phyloP scores from a whole-genome alignment of 2,113 vertebrate species.

The Mastomys coucha region DNA sequence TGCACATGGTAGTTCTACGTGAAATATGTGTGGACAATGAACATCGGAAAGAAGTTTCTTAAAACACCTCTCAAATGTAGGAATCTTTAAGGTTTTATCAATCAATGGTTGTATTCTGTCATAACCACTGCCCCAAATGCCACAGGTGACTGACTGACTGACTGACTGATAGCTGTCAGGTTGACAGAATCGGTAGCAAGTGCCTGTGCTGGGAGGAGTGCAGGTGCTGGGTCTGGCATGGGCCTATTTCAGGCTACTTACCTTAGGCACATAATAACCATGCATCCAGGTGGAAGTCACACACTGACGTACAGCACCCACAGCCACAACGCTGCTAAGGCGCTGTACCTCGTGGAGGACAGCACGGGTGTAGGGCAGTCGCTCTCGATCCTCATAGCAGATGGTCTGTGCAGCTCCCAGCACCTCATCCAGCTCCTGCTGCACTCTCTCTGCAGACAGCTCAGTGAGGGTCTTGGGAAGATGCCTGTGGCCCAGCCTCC shows the following conservation, averaged over 20 bases:
- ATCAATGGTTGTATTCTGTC: not conserved
- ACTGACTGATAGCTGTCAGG: not conserved
- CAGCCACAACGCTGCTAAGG: conserved; percentile 75
- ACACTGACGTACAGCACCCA: conserved; percentile 74
- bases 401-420: conserved; percentile 54
- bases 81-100: not conserved
- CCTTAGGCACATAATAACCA: conserved; percentile 79
- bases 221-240: not conserved
- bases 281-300: conserved; percentile 70
- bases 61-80: not conserved
- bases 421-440: conserved; percentile 24
- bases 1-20: not conserved
- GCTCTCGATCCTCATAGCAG: conserved; percentile 70
- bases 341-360: conserved; percentile 69
- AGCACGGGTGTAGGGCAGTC: conserved; percentile 1
- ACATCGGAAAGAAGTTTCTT: not conserved
- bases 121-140: not conserved
- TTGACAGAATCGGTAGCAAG: not conserved
- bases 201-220: not conserved
- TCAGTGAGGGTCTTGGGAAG: not conserved
- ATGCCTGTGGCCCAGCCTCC: not conserved
- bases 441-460: conserved; percentile 78
- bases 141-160: not conserved
- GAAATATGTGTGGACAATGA: not conserved
- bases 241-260: conserved; percentile 29